A percentile compares a stretch with the other conserved stretches of the same genome.
These are phyloP conservation scores for Odocoileus hemionus DNA, from an alignment of 2,113 vertebrate genomes.

Conservation along the genomic window DNA sequence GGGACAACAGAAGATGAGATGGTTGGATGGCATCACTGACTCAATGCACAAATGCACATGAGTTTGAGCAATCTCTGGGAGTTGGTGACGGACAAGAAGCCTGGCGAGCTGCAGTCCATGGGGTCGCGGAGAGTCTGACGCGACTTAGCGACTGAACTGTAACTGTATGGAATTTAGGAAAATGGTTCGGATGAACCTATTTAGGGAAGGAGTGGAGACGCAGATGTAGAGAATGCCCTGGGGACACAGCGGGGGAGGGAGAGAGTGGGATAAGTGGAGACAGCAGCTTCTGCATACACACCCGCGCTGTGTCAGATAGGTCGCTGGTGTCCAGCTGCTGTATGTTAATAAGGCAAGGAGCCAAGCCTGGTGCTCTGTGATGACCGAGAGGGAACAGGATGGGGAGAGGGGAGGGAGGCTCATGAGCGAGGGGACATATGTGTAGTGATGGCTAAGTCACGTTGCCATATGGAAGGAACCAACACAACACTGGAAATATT, in stretches of 20 bases:
- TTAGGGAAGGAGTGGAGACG: background rate
- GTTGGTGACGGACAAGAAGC: background rate
- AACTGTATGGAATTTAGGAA: background rate
- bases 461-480: accelerated
- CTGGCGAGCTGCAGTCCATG: background rate
- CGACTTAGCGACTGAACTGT: background rate
- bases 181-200: accelerated
- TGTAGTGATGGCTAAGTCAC: background rate
- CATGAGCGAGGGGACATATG: accelerated
- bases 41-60: background rate
- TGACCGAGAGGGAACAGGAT: accelerated
- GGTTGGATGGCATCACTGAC: background rate
- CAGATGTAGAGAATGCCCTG: background rate
- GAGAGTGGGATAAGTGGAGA: background rate
- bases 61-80: background rate
- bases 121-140: accelerated
- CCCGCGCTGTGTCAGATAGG: background rate
- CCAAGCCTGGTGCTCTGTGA: background rate
- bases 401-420: background rate
- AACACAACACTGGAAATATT: background rate
- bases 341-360: accelerated
- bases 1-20: accelerated
- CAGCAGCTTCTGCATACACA: accelerated
- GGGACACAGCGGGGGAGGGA: background rate
- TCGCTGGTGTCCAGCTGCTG: background rate